These are phyloP conservation scores for Lycaon pictus DNA, from an alignment of 2,113 vertebrate genomes.

Conservation along the genomic window DNA sequence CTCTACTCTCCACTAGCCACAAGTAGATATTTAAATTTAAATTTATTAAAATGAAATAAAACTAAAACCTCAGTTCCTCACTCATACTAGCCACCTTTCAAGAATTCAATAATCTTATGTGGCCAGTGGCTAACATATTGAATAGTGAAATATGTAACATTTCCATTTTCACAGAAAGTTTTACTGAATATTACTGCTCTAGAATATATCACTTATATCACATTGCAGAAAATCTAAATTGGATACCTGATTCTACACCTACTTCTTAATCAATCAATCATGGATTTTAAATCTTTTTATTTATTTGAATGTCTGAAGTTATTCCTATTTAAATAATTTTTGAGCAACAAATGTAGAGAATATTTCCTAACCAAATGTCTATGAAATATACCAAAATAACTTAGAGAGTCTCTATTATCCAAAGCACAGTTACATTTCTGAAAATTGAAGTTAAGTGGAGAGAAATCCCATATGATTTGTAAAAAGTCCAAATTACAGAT, in stretches of 20 bases:
- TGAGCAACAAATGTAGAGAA: not conserved
- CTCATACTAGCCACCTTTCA: not conserved
- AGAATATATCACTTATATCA: not conserved
- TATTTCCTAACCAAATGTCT: not conserved
- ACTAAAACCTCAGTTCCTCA: not conserved
- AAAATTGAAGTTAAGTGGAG: not conserved
- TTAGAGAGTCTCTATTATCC: not conserved
- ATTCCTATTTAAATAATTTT: conserved; percentile 30
- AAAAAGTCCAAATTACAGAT: not conserved
- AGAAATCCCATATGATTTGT: not conserved
- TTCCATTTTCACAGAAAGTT: conserved; percentile 2
- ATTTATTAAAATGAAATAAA: conserved; percentile 51
- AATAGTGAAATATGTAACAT: not conserved
- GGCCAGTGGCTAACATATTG: not conserved
- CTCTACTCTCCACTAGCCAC: not conserved
- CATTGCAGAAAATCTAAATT: not conserved
- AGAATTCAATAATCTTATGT: not conserved
- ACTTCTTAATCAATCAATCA: conserved; percentile 15
- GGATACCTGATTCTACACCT: not conserved
- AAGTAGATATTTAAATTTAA: conserved; percentile 1
- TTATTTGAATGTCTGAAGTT: conserved; percentile 12
- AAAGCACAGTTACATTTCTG: conserved; percentile 25
- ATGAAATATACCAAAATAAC: conserved; percentile 30
- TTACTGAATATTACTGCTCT: not conserved
- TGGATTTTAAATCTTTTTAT: conserved; percentile 20